phyloP scores from a whole-genome alignment of 2,888 invertebrate genomes.

The Limulus polyphemus region DNA sequence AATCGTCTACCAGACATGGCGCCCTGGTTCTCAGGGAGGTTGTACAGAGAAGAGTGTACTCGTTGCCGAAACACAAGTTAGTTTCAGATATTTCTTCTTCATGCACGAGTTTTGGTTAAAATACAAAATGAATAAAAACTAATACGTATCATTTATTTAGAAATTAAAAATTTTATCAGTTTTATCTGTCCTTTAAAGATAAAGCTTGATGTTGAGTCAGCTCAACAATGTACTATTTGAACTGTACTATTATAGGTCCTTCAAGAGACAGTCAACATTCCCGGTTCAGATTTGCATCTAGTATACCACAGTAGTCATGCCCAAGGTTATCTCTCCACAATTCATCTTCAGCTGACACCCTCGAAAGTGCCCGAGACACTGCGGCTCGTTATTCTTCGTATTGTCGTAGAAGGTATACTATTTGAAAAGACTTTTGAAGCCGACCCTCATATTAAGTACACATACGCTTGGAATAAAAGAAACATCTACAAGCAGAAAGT shows the following conservation, averaged over 20 bases:
- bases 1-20: slow-evolving; percentile 84
- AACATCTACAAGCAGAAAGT: slow-evolving; percentile 94
- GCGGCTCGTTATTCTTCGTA: slow-evolving; percentile 75
- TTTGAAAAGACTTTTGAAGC: slow-evolving; percentile 90
- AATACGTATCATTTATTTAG: background rate
- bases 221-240: too few species aligned
- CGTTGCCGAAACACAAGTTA: slow-evolving; percentile 30
- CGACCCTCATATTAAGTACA: slow-evolving; percentile 89
- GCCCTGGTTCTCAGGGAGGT: slow-evolving; percentile 88
- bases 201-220: too few species aligned
- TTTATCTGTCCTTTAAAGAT: too few species aligned
- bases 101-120: background rate
- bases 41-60: slow-evolving; percentile 84
- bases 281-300: slow-evolving; percentile 85
- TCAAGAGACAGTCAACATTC: slow-evolving; percentile 85
- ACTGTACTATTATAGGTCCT: slow-evolving; percentile 50
- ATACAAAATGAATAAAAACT: slow-evolving; percentile 2
- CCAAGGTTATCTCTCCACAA: slow-evolving; percentile 82
- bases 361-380: slow-evolving; percentile 65
- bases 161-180: background rate
- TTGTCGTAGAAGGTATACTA: slow-evolving; percentile 86
- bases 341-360: slow-evolving; percentile 78
- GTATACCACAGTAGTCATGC: slow-evolving; percentile 93
- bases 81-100: slow-evolving; percentile 1
- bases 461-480: slow-evolving; percentile 91